Base-by-base conservation (phyloP, 53 echinoderm and acorn worm species). In the Echinometra lucunter region DNA sequence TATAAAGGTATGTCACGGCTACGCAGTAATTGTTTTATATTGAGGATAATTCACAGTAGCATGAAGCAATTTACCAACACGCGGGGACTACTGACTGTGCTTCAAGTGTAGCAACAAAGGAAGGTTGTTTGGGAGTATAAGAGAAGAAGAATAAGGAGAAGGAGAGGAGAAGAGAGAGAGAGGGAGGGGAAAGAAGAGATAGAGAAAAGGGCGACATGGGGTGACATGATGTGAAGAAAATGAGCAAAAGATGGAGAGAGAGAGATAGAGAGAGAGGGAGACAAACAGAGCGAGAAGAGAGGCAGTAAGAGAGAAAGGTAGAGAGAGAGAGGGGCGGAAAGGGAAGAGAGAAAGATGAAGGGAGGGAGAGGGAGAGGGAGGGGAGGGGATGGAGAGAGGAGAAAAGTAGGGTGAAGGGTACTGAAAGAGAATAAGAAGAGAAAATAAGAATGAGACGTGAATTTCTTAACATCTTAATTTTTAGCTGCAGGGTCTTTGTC, bases 31-130 rank as follows among this genome's bases (percentile, higher is more conserved):
- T 75, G 75, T 2, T 19, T 75, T 7, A 75, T 75, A 75, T 75
- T 75, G 75, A 75, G 17, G 75, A 38, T 75, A 75, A 75, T 75
- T 38, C 75, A 75, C 75, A 75, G 75, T 75, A 75, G 75, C 75
- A 75, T 75, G 75, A 19, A n/a, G 40, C 40, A 75, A 75, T 40
- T 75, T 75, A 75, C 40, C 40, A 17, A 4, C 75, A 75, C 34
- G 75, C 75, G 40, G 75, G 40, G 75, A 75, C 38, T 40, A 70
- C 21, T 38, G 40, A 75, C 75, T 75, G 40, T 6, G 75, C 11
- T 38, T 38, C 75, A 40, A 74, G 2, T 25, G 44, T 12, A 27
- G 34, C 25, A 32, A 23, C 32, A 92, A 40, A n/a, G n/a, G n/a
- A n/a, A 81, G 80, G 57, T 28, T 7, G 93, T 72, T 45, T 34